phyloP scores from a whole-genome alignment of 2,113 vertebrate species.

The Zapus hudsonius region DNA sequence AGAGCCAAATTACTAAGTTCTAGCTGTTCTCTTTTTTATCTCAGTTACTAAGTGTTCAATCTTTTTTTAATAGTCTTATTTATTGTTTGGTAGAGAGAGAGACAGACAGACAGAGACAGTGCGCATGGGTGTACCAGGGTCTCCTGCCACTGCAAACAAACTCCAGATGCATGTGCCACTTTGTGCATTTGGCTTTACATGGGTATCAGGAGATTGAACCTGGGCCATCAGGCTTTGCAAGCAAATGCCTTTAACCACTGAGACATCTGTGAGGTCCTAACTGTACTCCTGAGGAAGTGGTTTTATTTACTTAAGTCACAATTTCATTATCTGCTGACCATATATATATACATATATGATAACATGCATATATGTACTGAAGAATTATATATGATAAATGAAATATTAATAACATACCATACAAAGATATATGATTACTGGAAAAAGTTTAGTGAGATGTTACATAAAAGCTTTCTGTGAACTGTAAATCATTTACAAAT shows the following conservation, averaged over 20 bases:
- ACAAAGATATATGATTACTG: neutral
- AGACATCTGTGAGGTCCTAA: neutral
- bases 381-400: neutral
- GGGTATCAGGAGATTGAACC: neutral
- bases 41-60: neutral
- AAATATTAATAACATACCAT: neutral
- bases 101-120: too few relatives aligned
- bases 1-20: neutral
- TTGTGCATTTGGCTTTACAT: fast-evolving
- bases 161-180: too few relatives aligned
- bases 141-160: too few relatives aligned
- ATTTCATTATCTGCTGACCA: neutral
- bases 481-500: neutral
- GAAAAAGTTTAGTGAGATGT: neutral
- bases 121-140: too few relatives aligned
- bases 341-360: neutral
- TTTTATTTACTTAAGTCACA: neutral
- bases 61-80: neutral
- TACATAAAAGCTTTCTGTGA: neutral
- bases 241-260: neutral
- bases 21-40: neutral
- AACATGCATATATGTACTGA: neutral
- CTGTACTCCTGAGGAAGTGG: neutral
- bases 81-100: too few relatives aligned
- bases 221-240: too few relatives aligned